A percentile compares a stretch with the other conserved stretches of the same genome.
phyloP scores from a whole-genome alignment of 2,113 vertebrate species.

The Brachyhypopomus occidentalis region DNA sequence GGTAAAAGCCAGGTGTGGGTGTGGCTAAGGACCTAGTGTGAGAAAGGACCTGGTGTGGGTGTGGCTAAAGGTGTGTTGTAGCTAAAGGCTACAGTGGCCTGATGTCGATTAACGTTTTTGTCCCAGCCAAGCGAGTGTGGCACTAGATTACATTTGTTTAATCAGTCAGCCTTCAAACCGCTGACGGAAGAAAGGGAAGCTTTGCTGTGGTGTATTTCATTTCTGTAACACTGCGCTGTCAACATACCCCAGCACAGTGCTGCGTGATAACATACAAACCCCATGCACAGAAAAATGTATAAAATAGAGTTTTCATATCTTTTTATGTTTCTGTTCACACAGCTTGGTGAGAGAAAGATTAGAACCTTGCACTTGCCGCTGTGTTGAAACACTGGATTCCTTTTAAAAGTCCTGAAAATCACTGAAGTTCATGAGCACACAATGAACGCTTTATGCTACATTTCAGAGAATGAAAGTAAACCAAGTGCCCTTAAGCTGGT shows the following conservation, averaged over 20 bases:
- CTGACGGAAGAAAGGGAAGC: no score
- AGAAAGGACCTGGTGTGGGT: no score
- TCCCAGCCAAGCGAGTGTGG: no score
- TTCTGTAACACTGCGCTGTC: background rate
- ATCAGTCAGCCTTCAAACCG: no score
- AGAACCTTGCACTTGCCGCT: slow-evolving; percentile 15
- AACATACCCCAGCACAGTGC: background rate
- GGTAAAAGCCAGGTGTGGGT: no score
- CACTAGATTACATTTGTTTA: no score
- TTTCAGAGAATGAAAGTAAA: background rate
- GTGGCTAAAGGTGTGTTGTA: no score
- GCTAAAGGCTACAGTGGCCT: no score
- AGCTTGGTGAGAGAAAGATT: slow-evolving; percentile 17
- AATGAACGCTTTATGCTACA: background rate
- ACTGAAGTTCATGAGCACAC: slow-evolving; percentile 20
- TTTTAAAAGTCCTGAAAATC: slow-evolving; percentile 14
- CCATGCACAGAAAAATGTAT: background rate
- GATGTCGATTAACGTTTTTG: no score
- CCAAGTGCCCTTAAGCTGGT: background rate
- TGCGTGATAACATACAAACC: background rate
- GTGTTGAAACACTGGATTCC: slow-evolving; percentile 7
- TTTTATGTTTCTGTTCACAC: background rate
- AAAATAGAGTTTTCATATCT: background rate
- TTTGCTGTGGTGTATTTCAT: no score
- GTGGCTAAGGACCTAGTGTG: no score